These are phyloP conservation scores for Chaetura pelagica DNA, from an alignment of 2,113 vertebrate genomes.

Conservation along the genomic window DNA sequence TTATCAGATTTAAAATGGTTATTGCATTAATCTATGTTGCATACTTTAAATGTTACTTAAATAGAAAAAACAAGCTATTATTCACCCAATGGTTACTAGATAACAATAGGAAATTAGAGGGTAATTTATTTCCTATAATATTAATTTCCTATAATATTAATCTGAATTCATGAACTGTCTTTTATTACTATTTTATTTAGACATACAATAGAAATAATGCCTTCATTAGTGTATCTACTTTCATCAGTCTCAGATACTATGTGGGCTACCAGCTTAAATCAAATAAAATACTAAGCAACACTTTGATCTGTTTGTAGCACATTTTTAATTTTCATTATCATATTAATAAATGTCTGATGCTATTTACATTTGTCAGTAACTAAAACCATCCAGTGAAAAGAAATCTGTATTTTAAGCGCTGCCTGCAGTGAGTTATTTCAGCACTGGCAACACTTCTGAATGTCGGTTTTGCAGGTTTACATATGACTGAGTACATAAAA, in stretches of 20 bases:
- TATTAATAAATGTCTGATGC: neutral
- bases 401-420: neutral
- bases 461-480: neutral
- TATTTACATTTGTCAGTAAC: neutral
- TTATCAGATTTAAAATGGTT: neutral
- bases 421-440: neutral
- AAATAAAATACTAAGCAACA: neutral
- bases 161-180: neutral
- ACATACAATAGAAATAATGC: neutral
- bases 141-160: neutral
- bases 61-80: neutral
- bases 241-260: neutral
- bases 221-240: neutral
- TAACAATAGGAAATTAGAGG: slow-evolving; percentile 17
- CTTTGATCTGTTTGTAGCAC: neutral
- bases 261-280: neutral
- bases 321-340: neutral
- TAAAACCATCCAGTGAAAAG: neutral
- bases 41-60: slow-evolving; percentile 5
- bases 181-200: neutral
- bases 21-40: neutral
- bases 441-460: fast-evolving
- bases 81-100: neutral
- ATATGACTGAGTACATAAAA: neutral
- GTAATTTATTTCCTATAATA: neutral